phyloP scores from a whole-genome alignment of 2,113 vertebrate genomes.

The Bufo gargarizans region DNA sequence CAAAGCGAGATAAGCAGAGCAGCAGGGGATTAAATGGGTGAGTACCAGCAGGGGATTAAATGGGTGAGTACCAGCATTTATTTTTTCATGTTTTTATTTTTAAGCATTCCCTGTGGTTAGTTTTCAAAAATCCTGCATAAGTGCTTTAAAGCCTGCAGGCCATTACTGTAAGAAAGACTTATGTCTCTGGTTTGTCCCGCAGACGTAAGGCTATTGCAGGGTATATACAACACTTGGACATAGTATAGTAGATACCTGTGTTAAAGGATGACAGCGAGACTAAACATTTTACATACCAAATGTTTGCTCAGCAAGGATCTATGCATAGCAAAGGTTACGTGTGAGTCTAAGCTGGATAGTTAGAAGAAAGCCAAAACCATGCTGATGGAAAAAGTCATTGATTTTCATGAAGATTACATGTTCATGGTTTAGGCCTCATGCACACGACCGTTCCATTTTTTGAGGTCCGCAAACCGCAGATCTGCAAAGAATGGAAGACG shows the following conservation, averaged over 20 bases:
- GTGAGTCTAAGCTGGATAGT: constrained; percentile 17
- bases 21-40: too few species aligned
- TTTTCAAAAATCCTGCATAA: too few species aligned
- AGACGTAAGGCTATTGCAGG: constrained; percentile 5
- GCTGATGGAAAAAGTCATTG: constrained; percentile 27
- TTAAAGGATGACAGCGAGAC: constrained; percentile 49
- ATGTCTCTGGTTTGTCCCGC: constrained; percentile 5
- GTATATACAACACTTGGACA: constrained; percentile 6
- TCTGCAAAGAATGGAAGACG: too few species aligned
- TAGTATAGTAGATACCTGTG: constrained; percentile 23
- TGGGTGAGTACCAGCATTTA: too few species aligned
- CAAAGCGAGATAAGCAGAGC: too few species aligned
- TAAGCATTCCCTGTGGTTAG: too few species aligned
- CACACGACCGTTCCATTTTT: too few species aligned
- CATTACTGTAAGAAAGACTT: constrained; percentile 16
- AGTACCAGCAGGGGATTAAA: too few species aligned
- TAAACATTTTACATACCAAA: constrained; percentile 51
- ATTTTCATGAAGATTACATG: constrained; percentile 12
- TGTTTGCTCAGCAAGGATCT: constrained; percentile 35
- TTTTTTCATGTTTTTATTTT: too few species aligned
- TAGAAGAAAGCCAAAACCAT: constrained; percentile 33
- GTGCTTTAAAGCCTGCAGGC: background rate
- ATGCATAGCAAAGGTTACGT: constrained; percentile 8
- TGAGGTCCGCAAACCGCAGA: too few species aligned
- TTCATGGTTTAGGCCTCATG: background rate